A percentile compares a stretch with the other conserved stretches of the same genome.
phyloP scores from a whole-genome alignment of 2,888 invertebrate genomes.

The Eupithecia insigniata region DNA sequence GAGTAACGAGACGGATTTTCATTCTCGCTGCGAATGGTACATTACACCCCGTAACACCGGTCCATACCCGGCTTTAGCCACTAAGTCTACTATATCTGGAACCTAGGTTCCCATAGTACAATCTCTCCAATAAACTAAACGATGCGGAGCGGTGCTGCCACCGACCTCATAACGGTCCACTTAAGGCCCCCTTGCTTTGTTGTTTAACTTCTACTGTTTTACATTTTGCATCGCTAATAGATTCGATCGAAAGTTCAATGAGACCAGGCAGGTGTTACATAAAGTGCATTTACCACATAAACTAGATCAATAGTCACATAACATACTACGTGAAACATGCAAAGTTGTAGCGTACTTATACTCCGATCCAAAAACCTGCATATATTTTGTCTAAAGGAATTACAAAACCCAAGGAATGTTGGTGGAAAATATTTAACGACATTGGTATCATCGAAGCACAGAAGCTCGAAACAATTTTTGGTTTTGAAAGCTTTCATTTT shows the following conservation, averaged over 20 bases:
- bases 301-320: neutral
- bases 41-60: too few species aligned
- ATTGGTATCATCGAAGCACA: too few species aligned
- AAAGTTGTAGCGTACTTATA: too few species aligned
- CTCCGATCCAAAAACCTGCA: too few species aligned
- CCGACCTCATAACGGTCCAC: neutral
- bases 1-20: too few species aligned
- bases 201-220: neutral
- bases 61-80: too few species aligned
- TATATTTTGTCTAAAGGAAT: too few species aligned
- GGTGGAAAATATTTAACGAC: too few species aligned
- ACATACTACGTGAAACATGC: neutral
- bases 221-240: slow-evolving; percentile 11
- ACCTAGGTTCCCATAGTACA: neutral
- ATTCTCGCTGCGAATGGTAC: too few species aligned
- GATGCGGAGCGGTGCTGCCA: neutral
- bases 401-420: too few species aligned
- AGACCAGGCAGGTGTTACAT: slow-evolving; percentile 18
- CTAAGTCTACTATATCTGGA: neutral
- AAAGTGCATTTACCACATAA: neutral
- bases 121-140: neutral
- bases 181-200: neutral
- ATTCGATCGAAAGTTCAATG: neutral
- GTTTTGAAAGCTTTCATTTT: too few species aligned
- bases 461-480: too few species aligned